Evolutionary conservation across 2,888 invertebrate genomes (phyloP), one percentile per base, ranked within the genome.

Genomic region (Caenorhabditis japonica): DNA sequence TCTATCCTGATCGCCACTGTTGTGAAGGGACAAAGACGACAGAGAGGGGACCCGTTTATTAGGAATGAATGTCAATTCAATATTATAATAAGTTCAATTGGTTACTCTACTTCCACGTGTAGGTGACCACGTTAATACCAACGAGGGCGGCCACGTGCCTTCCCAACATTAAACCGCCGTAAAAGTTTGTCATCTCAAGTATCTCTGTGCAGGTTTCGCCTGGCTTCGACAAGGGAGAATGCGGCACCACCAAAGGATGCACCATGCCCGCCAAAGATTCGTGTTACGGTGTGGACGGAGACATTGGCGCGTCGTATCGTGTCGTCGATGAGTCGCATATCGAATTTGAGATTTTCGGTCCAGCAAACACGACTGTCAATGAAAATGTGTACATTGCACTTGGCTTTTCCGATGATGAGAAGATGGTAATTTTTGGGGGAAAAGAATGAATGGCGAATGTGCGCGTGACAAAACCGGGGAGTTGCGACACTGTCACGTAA

Each of bases 391-490:
- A 82, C 52, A 62, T 79, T 23, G 81, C 81, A n/a, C 38, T 83
- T 10, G 83, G 81, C 21, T 82, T 82, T 49, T 82, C 83, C 15
- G 38, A 77, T n/a, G 75, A 83, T 51, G 38, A 36, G 27, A 46
- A 60, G 44, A 82, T 75, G 77, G 72, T 75, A 12, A n/a, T 49
- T 12, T 13, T 8, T 10, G 38, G 15, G n/a, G 15, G 10, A 30
- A 43, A 21, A 34, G 21, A 4, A 36, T 12, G 17, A 34, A 51
- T 15, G 10, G 30, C 25, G 3, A 12, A 38, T 25, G 21, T 53
- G 23, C 41, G n/a, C n/a, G n/a, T n/a, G n/a, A n/a, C n/a, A n/a
- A n/a, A n/a, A n/a, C n/a, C n/a, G n/a, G n/a, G n/a, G n/a, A n/a
- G n/a, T n/a, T n/a, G n/a, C n/a, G n/a, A n/a, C n/a, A n/a, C n/a